Evolutionary conservation across 2,113 vertebrate genomes (phyloP).

Genomic region (Hemiprocne comata): DNA sequence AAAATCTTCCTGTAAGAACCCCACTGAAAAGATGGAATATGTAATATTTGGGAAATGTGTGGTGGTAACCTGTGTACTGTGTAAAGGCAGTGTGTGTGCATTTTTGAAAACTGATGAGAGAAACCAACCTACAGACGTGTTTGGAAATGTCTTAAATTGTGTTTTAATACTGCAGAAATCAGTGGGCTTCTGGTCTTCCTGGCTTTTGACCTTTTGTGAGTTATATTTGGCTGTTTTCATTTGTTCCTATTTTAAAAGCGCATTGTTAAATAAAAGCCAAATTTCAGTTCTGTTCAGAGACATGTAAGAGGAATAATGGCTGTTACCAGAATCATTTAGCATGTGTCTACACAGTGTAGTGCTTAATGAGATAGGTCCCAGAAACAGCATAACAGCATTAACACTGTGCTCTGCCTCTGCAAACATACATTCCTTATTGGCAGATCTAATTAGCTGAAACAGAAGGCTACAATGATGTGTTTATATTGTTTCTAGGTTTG

Average conservation of each 20-base stretch:
- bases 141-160: not conserved
- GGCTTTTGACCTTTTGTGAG: not conserved
- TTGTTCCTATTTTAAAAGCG: not conserved
- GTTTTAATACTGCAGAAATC: not conserved
- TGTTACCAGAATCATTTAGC: not conserved
- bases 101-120: not conserved
- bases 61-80: not conserved
- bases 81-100: accelerated
- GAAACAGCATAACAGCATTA: not conserved
- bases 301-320: not conserved
- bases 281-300: not conserved
- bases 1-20: not conserved
- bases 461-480: not conserved
- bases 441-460: not conserved
- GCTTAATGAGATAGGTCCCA: not conserved
- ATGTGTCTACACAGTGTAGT: not conserved
- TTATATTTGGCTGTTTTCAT: not conserved
- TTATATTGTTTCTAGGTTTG: not conserved
- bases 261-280: not conserved
- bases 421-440: not conserved
- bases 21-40: not conserved
- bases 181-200: not conserved
- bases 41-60: not conserved
- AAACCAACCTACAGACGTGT: not conserved
- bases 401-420: not conserved